A percentile compares a stretch with the other conserved stretches of the same genome.
Conservation (phyloP, 2,888 invertebrate genomes). For the Boloria euphrosyne region DNA sequence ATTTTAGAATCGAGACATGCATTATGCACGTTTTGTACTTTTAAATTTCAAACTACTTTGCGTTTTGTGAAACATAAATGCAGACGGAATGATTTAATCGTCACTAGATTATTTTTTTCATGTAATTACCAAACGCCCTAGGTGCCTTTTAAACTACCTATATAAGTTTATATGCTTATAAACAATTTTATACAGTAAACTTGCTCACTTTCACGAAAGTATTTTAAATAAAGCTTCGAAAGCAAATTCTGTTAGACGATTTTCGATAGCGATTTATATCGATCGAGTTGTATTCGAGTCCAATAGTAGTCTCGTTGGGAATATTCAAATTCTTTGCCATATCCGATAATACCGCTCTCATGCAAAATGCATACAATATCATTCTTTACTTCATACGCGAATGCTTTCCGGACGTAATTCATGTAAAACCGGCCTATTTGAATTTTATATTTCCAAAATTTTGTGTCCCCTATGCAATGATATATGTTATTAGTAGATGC, state of each 20-base stretch:
- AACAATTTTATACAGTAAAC: neutral
- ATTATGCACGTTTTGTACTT: conserved; percentile 28
- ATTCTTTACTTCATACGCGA: conserved; percentile 76
- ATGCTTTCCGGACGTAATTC: conserved; percentile 72
- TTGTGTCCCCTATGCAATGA: conserved; percentile 44
- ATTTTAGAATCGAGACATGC: conserved; percentile 33
- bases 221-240: conserved; percentile 7
- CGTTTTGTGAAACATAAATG: neutral
- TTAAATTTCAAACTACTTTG: conserved; percentile 5
- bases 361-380: conserved; percentile 81
- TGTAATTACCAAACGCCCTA: too few relatives aligned
- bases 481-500: conserved; percentile 18
- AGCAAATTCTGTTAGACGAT: conserved; percentile 2
- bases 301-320: conserved; percentile 53
- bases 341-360: conserved; percentile 77
- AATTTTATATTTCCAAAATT: conserved; percentile 69
- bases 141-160: too few relatives aligned
- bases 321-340: conserved; percentile 78
- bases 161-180: too few relatives aligned
- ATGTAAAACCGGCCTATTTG: conserved; percentile 76
- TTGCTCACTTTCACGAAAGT: neutral
- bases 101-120: too few relatives aligned
- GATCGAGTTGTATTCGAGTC: conserved; percentile 35
- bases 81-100: conserved; percentile 3
- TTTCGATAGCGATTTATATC: conserved; percentile 13